Evolutionary conservation across 2,888 invertebrate genomes (phyloP), one percentile per base, ranked within the genome.

Genomic region (Acrobasis repandana): DNA sequence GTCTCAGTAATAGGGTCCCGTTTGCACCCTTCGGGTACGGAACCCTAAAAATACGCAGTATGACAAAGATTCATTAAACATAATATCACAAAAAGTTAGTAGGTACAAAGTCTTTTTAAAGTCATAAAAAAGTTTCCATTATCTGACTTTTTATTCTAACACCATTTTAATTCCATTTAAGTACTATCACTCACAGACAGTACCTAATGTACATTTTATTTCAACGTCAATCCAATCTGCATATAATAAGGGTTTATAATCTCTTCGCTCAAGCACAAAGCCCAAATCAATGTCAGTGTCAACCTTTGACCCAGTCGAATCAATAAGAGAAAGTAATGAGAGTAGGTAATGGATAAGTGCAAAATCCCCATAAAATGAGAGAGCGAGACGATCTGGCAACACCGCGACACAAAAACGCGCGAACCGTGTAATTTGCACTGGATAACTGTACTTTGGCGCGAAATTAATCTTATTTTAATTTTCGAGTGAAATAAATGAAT

Each of bases 301-400:
- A 56, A 61, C 56, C 58, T 49, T 38, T 49, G 34, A 43, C 43
- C 16, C 11, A 33, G 47, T 34, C 47, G n/a, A 57, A 57, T 56
- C 38, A 46, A 46, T 47, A 28, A 15, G 43, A 43, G 56, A 46
- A 47, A 56, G 56, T 47, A 28, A 10, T 43, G 14, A n/a, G 49
- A 50, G 38, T 20, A 38, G 28, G 46, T 14, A 28, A 14, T 57
- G 46, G 46, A n/a, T 15, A 36, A 60, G 47, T 64, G 62, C 63
- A 65, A 67, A 69, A 65, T 61, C 63, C 62, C 72, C 64, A 70
- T 70, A 69, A 74, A 75, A 69, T 63, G 64, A 62, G 67, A 72
- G 70, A 71, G 66, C 64, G 67, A 60, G 62, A 66, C 58, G 47
- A 59, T 58, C 51, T 61, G 65, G 65, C 63, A 67, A 63, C 64